Conservation (phyloP, 2,113 vertebrate species). For the Nycticebus coucang region DNA sequence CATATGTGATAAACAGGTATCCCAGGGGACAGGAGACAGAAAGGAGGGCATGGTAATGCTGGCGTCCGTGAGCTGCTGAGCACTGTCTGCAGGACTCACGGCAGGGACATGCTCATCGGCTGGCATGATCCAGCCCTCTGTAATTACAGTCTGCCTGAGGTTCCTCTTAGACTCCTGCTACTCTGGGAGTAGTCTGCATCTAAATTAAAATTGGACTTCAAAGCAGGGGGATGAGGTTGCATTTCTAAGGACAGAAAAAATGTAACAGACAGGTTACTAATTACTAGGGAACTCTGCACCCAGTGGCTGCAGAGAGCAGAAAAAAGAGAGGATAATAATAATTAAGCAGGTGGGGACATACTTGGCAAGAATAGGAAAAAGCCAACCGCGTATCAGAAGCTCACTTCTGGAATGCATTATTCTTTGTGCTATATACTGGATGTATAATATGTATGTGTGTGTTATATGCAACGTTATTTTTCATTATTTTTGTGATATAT, state of each 20-base stretch:
- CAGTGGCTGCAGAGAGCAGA: conserved; percentile 72
- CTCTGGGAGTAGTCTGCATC: conserved; percentile 80
- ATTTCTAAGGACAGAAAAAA: conserved; percentile 75
- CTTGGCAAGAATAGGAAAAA: not conserved
- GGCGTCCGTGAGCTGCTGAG: not conserved
- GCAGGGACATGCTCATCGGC: conserved; percentile 70
- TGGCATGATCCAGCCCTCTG: conserved; percentile 69
- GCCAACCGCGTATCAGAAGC: conserved; percentile 66
- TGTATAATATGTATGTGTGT: accelerated
- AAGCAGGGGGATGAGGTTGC: conserved; percentile 74
- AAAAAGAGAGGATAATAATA: not conserved
- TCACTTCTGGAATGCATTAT: conserved; percentile 67
- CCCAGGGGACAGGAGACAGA: not conserved
- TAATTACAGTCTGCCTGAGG: conserved; percentile 78
- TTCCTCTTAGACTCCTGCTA: conserved; percentile 59
- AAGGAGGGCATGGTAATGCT: not conserved
- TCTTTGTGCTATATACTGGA: not conserved
- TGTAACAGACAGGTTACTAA: conserved; percentile 74
- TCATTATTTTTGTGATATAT: not conserved
- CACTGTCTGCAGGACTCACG: conserved; percentile 23
- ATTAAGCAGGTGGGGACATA: not conserved
- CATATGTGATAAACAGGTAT: not conserved
- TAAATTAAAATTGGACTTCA: conserved; percentile 86
- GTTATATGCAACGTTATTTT: not conserved
- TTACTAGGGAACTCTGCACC: conserved; percentile 67